A percentile compares a stretch with the other conserved stretches of the same genome.
These are phyloP conservation scores for Whitmania pigra DNA, from an alignment of 1,140 invertebrate species.

Conservation along the genomic window DNA sequence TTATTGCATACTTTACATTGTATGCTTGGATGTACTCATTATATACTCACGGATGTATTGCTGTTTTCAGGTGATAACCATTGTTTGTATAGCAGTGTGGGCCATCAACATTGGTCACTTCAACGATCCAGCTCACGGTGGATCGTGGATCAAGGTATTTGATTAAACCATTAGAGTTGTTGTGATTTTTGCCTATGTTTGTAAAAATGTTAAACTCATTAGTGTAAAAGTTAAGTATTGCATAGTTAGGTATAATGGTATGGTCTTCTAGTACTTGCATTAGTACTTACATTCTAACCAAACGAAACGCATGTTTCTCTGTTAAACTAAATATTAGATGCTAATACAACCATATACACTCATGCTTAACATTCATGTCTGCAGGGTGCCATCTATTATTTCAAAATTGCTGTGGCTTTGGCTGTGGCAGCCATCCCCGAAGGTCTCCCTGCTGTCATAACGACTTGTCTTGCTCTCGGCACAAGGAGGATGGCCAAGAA, in stretches of 20 bases:
- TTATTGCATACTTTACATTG: not conserved
- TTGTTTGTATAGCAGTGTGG: slow-evolving; percentile 99
- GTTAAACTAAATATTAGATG: not conserved
- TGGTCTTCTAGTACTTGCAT: no score
- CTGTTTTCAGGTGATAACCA: slow-evolving; percentile 15
- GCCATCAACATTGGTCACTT: slow-evolving; percentile 99
- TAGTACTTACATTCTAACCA: no score
- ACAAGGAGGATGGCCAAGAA: slow-evolving; percentile 99
- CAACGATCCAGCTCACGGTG: slow-evolving; percentile 98
- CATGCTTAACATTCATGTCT: not conserved
- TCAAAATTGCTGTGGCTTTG: slow-evolving; percentile 98
- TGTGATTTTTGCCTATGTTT: no score
- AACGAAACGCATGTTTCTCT: no score
- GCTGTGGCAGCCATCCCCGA: slow-evolving; percentile 86
- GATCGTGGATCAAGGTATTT: slow-evolving; percentile 70
- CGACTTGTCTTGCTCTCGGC: slow-evolving; percentile 88
- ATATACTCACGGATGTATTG: not conserved
- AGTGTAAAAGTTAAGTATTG: no score
- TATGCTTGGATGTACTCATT: no score
- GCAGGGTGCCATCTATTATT: slow-evolving; percentile 99
- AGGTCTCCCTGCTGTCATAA: slow-evolving; percentile 98
- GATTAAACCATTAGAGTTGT: no score
- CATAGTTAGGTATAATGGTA: no score
- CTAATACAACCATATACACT: not conserved
- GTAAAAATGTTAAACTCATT: no score